Conservation (phyloP, 64 coral and sea anemone genomes). For the Montipora capricornis region DNA sequence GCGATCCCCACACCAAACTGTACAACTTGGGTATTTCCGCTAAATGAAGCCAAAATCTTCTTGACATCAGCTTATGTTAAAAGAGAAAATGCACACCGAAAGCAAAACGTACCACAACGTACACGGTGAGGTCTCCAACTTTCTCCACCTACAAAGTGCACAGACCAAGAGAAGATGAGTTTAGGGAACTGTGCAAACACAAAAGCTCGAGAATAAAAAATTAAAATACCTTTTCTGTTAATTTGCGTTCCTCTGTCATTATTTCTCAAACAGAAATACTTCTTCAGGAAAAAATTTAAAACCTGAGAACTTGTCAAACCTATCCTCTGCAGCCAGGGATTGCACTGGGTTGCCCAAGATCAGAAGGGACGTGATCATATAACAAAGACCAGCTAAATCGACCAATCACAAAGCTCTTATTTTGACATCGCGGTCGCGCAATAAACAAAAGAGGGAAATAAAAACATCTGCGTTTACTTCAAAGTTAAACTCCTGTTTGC, state of each 20-base stretch:
- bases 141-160: conserved; percentile 89
- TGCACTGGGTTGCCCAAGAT: background rate
- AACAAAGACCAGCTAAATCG: background rate
- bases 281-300: background rate
- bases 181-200: background rate
- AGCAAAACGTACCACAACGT: conserved; percentile 76
- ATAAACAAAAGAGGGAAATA: background rate
- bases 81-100: background rate
- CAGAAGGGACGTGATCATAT: background rate
- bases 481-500: no score
- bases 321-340: no score
- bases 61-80: background rate
- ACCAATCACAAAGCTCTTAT: conserved; percentile 13
- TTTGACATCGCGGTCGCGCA: background rate
- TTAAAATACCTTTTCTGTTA: conserved; percentile 51
- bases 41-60: background rate
- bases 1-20: background rate
- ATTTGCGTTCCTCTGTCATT: conserved; percentile 52
- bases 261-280: background rate
- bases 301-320: no score
- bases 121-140: conserved; percentile 96
- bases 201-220: background rate
- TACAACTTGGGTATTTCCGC: background rate
- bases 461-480: background rate
- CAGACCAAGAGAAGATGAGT: conserved; percentile 41